Conservation (phyloP, 2,888 invertebrate species). For the Nymphalis polychloros region DNA sequence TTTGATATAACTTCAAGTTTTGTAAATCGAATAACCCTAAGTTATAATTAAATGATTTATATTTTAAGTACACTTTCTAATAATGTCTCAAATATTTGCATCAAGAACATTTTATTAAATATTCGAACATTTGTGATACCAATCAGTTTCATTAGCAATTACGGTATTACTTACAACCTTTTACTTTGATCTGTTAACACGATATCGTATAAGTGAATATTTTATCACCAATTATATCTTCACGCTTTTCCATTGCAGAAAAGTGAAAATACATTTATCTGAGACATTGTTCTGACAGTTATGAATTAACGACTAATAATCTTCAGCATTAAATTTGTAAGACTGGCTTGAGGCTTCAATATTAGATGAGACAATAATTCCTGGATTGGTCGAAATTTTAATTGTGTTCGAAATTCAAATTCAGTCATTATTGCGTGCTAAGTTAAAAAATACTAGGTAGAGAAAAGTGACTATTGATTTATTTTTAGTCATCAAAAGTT, state of each 20-base stretch:
- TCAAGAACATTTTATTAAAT: not conserved
- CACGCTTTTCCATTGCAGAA: conserved; percentile 32
- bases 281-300: not conserved
- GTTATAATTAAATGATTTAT: no score
- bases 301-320: not conserved
- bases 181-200: conserved; percentile 27
- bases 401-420: not conserved
- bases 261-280: conserved; percentile 5
- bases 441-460: no score
- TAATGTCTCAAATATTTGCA: not conserved
- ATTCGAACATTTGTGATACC: conserved; percentile 4
- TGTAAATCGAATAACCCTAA: no score
- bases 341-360: not conserved
- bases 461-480: no score
- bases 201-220: conserved; percentile 23
- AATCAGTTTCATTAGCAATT: conserved; percentile 9
- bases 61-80: no score
- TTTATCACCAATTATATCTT: conserved; percentile 30
- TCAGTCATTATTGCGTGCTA: no score
- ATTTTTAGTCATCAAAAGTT: no score
- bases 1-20: no score
- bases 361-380: not conserved
- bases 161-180: conserved; percentile 21
- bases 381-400: not conserved
- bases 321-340: not conserved